Base-by-base conservation (phyloP, 2,888 invertebrate species). In the Smittia aterrima region DNA sequence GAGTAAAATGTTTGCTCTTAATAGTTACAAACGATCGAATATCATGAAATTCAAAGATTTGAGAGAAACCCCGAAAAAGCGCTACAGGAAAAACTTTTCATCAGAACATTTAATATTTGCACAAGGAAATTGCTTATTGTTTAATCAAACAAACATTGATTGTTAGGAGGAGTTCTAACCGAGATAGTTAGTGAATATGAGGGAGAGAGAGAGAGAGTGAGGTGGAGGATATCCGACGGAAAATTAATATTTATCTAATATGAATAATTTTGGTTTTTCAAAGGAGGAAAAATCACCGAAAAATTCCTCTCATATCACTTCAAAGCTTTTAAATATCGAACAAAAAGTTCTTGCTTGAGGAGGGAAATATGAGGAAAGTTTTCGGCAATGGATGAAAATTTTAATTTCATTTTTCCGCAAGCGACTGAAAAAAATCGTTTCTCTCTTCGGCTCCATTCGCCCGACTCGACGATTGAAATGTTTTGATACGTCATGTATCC, bases 81-180 rank as follows among this genome's bases (percentile, higher is more conserved):
- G n/a, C n/a, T n/a, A n/a, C n/a, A n/a, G n/a, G n/a, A n/a, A n/a
- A n/a, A n/a, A n/a, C n/a, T n/a, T n/a, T n/a, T n/a, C n/a, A n/a
- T n/a, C n/a, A n/a, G n/a, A n/a, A n/a, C n/a, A n/a, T 22, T 22
- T 18, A 58, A 40, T 66, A 66, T 66, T 66, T 66, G 66, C 38
- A 66, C 16, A 66, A 40, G 66, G 38, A 66, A 66, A 66, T 66
- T 66, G 66, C 40, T 66, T 40, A 66, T 66, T 66, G 66, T 66
- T 66, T 66, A 66, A 38, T 66, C 66, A 66, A 66, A 66, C 66
- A 66, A 66, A 18, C 66, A 66, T 66, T 66, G 66, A 66, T 66
- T 66, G 66, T 38, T 32, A 2, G 64, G 27, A 25, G 20, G 32
- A 38, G 66, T 66, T 58, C 18, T 22, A 58, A 58, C 58, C 2